A percentile compares a stretch with the other conserved stretches of the same genome.
phyloP scores from a whole-genome alignment of 2,888 invertebrate genomes.

The Therioaphis trifolii region DNA sequence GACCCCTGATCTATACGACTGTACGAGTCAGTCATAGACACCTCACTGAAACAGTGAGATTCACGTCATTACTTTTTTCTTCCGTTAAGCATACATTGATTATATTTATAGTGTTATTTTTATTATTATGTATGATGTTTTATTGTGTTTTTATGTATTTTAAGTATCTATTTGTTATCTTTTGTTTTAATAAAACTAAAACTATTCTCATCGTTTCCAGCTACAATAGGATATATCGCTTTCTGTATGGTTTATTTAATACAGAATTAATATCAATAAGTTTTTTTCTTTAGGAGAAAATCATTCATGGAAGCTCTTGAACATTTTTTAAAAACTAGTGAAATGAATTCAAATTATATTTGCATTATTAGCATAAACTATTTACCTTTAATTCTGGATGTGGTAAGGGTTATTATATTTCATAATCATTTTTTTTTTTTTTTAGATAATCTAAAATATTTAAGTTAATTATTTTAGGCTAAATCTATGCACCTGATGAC shows the following conservation, averaged over 20 bases:
- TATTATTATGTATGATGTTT: too few relatives aligned
- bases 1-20: too few relatives aligned
- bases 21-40: too few relatives aligned
- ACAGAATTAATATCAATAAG: background rate
- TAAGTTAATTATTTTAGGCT: constrained; percentile 69
- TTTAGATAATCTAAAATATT: background rate
- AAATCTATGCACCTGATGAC: constrained; percentile 76
- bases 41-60: too few relatives aligned
- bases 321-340: constrained; percentile 44
- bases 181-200: too few relatives aligned
- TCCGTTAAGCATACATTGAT: background rate
- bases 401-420: constrained; percentile 40
- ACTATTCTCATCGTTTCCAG: too few relatives aligned
- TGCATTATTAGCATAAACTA: constrained; percentile 45
- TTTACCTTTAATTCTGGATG: constrained; percentile 51
- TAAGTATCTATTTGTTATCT: too few relatives aligned
- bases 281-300: constrained; percentile 45
- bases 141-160: too few relatives aligned
- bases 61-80: too few relatives aligned
- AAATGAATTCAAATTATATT: constrained; percentile 49
- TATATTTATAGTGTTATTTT: too few relatives aligned
- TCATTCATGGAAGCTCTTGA: constrained; percentile 46
- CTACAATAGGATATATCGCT: too few relatives aligned
- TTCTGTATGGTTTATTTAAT: too few relatives aligned
- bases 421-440: constrained; percentile 9